Conservation (phyloP, 2,113 vertebrate species). For the Aphyosemion australe region DNA sequence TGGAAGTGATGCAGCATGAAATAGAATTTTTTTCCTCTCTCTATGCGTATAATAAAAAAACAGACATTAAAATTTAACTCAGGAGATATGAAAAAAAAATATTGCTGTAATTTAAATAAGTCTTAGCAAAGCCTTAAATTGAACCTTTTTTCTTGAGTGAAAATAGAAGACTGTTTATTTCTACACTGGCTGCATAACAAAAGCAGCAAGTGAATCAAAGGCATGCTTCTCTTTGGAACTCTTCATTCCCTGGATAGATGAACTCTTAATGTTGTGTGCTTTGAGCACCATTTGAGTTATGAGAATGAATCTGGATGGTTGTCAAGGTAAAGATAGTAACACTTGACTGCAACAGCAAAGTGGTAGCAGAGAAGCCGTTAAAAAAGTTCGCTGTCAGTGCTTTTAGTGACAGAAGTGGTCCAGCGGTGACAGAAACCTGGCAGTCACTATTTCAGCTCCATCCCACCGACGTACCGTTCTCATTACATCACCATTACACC, state of each 20-base stretch:
- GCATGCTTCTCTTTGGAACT: conserved; percentile 21
- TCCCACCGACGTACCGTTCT: conserved; percentile 50
- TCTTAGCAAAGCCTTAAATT: conserved; percentile 14
- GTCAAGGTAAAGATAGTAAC: conserved; percentile 68
- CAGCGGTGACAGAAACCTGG: conserved; percentile 32
- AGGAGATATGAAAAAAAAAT: conserved; percentile 19
- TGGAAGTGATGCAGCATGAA: conserved; percentile 9
- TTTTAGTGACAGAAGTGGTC: conserved; percentile 32
- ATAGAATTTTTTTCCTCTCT: conserved; percentile 7
- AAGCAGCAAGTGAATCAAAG: conserved; percentile 10
- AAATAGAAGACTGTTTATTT: no score
- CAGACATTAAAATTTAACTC: conserved; percentile 10
- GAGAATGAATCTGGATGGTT: conserved; percentile 76
- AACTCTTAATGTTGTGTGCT: conserved; percentile 52
- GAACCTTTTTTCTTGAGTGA: neutral
- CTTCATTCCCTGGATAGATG: conserved; percentile 28
- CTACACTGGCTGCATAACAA: no score
- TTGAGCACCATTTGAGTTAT: conserved; percentile 45
- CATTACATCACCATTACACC: neutral
- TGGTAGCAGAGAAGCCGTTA: conserved; percentile 13
- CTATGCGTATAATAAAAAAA: neutral
- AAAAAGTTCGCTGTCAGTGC: conserved; percentile 59
- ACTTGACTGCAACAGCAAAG: conserved; percentile 69
- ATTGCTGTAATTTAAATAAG: no score
- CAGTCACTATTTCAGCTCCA: conserved; percentile 36